Evolutionary conservation across 2,797 vertebrate genomes (phyloP), one percentile per base, ranked within the genome.

Genomic region (Mormyrus hasselquistii): DNA sequence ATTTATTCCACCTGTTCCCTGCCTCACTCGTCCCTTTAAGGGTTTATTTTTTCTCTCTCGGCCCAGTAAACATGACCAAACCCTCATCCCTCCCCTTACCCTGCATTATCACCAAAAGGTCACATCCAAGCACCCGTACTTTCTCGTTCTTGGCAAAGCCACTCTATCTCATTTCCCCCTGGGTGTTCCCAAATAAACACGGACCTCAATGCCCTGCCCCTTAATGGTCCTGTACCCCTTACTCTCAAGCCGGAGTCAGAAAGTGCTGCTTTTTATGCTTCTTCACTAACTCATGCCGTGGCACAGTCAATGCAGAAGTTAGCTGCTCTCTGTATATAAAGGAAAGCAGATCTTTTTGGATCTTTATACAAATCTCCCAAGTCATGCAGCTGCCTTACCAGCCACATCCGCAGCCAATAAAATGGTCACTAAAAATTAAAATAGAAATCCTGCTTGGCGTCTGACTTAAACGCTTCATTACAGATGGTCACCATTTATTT

Each of bases 1-100:
- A 47, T 82, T 82, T 22, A 82, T 82, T 82, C 76, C 41, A 47
- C 76, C 76, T 82, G 76, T 44, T 82, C 76, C 41, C 47, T 82
- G 76, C 41, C 76, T 47, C 76, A 3, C 76, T 47, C 76, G 2
- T 82, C 38, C 38, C 76, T 82, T 19, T 82, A 47, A 82, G 19
- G 73, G 14, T 44, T 47, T 73, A 38, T 73, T 44, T 44, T 79
- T 9, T 47, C 76, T 47, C 38, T 82, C 38, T 47, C 6, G 16
- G 16, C 76, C 38, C 76, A 82, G 76, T 47, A 44, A 82, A 47
- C 76, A 47, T 82, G 76, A 82, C 38, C 76, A 82, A 6, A 47
- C 76, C 76, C 76, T 47, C 41, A 10, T 82, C 69, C 2, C 65
- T 38, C 29, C 12, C 29, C 65, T 73, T 6, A 6, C 14, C 69